Evolutionary conservation across 2,113 vertebrate genomes (phyloP).

Genomic region (Nothocercus julius): DNA sequence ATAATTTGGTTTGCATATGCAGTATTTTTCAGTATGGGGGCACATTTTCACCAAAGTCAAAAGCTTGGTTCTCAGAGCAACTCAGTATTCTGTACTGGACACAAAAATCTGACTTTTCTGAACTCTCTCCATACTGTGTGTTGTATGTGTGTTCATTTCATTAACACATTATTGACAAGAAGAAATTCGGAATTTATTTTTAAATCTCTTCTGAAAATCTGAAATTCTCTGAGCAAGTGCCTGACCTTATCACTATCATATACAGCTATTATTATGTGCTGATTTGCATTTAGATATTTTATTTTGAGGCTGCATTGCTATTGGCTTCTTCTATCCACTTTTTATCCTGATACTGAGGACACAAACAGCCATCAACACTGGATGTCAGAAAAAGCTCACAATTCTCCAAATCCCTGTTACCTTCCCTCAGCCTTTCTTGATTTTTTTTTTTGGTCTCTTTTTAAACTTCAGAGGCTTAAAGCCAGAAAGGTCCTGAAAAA

Average conservation of each 20-base stretch:
- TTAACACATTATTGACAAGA: not conserved
- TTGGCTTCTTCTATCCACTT: not conserved
- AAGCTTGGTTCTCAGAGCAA: not conserved
- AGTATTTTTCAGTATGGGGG: not conserved
- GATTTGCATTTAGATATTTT: not conserved
- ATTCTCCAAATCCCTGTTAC: not conserved
- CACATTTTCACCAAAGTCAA: not conserved
- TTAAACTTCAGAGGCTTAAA: not conserved
- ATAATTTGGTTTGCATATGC: not conserved
- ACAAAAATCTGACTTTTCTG: not conserved
- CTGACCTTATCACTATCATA: not conserved
- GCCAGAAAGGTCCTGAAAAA: conserved; percentile 35
- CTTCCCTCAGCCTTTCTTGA: not conserved
- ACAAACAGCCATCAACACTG: not conserved
- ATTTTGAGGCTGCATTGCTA: not conserved
- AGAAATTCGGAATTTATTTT: not conserved
- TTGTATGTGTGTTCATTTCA: not conserved
- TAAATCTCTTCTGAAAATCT: not conserved
- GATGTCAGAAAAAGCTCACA: not conserved
- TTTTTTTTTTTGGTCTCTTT: not conserved
- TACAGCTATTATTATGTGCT: not conserved
- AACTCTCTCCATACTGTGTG: not conserved
- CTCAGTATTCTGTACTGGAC: not conserved
- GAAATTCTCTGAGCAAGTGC: not conserved
- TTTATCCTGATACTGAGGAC: not conserved